These are phyloP conservation scores for Caretta caretta DNA, from an alignment of 2,113 vertebrate species.

Conservation along the genomic window DNA sequence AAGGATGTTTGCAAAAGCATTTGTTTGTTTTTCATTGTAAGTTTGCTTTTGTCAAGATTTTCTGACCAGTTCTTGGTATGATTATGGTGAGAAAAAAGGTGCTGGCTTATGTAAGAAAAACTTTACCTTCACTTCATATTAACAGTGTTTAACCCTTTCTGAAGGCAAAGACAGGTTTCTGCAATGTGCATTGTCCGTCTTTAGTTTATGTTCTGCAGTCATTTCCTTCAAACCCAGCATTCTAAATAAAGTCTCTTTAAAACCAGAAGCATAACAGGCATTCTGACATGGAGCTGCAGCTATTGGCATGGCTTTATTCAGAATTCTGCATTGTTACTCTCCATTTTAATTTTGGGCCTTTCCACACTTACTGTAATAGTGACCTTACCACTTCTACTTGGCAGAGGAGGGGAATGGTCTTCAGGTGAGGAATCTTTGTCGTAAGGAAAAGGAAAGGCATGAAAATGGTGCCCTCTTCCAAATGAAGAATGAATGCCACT, in stretches of 20 bases:
- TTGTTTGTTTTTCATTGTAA: not conserved
- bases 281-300: not conserved
- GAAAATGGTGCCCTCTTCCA: not conserved
- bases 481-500: not conserved
- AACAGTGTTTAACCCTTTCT: not conserved
- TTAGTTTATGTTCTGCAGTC: not conserved
- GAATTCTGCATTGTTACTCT: too few relatives aligned
- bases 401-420: not conserved
- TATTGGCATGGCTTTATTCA: not conserved
- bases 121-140: not conserved
- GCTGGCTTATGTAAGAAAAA: not conserved
- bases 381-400: not conserved
- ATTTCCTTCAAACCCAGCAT: not conserved
- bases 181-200: not conserved
- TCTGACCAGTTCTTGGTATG: not conserved
- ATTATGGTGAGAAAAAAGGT: not conserved
- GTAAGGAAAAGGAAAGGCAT: not conserved
- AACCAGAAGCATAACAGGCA: not conserved
- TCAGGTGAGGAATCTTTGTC: not conserved
- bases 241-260: not conserved
- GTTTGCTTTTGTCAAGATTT: not conserved
- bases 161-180: not conserved
- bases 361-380: not conserved
- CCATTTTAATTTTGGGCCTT: not conserved
- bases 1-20: not conserved